Evolutionary conservation across 2,888 invertebrate species (phyloP), one percentile per base, ranked within the genome.

Genomic region (Heliconius ismenius): DNA sequence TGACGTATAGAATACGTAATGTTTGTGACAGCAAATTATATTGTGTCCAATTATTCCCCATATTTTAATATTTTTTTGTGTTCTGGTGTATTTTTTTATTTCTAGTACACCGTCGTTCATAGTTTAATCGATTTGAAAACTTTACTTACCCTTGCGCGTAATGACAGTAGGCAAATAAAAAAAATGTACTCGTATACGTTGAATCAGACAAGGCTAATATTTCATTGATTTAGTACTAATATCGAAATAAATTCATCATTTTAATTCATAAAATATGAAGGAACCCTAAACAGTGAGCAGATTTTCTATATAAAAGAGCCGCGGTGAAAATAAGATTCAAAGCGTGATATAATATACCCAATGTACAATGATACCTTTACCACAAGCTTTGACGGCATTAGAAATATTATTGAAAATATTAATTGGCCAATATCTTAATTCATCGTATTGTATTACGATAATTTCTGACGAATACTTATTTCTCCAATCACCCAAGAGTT

Each of bases 401-500:
- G 90, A 91, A 82, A 81, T 91, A 79, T 84, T 94, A n/a, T 32
- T 93, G 62, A 86, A 89, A 72, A 83, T 81, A 43, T 84, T 94
- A 74, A 79, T 90, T n/a, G 81, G 85, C 62, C 81, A 87, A 68
- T 91, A 90, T 83, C 82, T 94, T n/a, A 77, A 79, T 65, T 80
- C 84, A 54, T 87, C 92, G 15, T 88, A 87, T 73, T 94, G 94
- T 78, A 62, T 93, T n/a, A 86, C 90, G 3, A 74, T 92, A 39
- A 83, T 93, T 76, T 86, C 91, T 24, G 90, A 93, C 54, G 79
- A 81, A 58, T 79, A 85, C 26, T 76, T 91, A 11, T 79, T 84
- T 36, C 82, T 89, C 26, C 79, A 79, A 36, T 77, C 84, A 13
- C 79, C 86, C 43, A 79, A 80, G 32, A 84, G 82, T 78, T 88